A percentile compares a stretch with the other conserved stretches of the same genome.
These are phyloP conservation scores for Euzophera pinguis DNA, from an alignment of 2,888 invertebrate species.

Conservation along the genomic window DNA sequence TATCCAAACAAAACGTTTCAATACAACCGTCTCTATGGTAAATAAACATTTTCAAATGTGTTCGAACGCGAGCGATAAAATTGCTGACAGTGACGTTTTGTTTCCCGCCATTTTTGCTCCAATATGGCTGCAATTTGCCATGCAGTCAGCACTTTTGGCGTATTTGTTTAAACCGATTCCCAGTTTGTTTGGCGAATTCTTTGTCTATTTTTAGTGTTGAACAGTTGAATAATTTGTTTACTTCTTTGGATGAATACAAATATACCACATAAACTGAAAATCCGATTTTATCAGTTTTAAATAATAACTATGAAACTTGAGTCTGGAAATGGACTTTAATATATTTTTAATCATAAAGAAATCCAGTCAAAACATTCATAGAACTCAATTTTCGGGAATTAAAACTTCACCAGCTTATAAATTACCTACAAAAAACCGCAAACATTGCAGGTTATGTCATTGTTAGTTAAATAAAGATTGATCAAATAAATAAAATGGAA, in stretches of 20 bases:
- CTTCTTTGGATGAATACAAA: background rate
- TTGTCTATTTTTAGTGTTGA: constrained; percentile 12
- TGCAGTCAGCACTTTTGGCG: constrained; percentile 59
- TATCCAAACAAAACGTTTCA: background rate
- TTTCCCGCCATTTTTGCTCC: constrained; percentile 60
- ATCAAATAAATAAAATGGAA: too few species aligned
- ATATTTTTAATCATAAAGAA: too few species aligned
- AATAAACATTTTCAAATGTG: constrained; percentile 12
- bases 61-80: constrained; percentile 42
- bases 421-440: too few species aligned
- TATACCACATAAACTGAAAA: background rate
- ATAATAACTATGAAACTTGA: too few species aligned
- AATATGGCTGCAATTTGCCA: constrained; percentile 56
- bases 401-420: too few species aligned
- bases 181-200: constrained; percentile 28
- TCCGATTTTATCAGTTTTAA: too few species aligned
- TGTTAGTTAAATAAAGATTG: too few species aligned
- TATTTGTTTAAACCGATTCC: constrained; percentile 47
- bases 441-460: too few species aligned
- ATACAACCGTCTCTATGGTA: background rate
- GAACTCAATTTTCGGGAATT: too few species aligned
- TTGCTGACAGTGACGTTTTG: constrained; percentile 53
- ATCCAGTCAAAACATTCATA: too few species aligned
- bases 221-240: constrained; percentile 7
- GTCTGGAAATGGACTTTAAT: too few species aligned